phyloP scores from a whole-genome alignment of 2,888 invertebrate species.

The Drosophila cognata region DNA sequence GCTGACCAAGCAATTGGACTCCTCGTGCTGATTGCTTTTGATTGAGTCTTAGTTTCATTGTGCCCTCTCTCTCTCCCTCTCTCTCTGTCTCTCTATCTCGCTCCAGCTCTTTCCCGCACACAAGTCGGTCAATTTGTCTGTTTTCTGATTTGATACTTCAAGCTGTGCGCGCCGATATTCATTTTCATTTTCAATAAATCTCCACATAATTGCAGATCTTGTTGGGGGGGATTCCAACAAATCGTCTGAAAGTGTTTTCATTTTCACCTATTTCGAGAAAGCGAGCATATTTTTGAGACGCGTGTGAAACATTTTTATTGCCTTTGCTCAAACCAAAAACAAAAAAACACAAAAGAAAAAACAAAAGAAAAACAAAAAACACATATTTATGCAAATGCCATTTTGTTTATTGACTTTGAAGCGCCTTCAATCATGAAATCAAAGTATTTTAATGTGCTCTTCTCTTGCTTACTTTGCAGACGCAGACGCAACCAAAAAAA shows the following conservation, averaged over 20 bases:
- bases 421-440: slow-evolving; percentile 27
- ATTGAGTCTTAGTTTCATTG: slow-evolving; percentile 48
- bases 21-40: slow-evolving; percentile 50
- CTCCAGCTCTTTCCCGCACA: background rate
- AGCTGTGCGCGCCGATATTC: slow-evolving; percentile 42
- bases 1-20: slow-evolving; percentile 31
- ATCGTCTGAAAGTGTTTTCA: slow-evolving; percentile 45
- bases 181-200: slow-evolving; percentile 44
- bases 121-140: slow-evolving; percentile 17
- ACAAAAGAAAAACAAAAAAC: slow-evolving; percentile 1
- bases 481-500: slow-evolving; percentile 26
- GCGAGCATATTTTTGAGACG: slow-evolving; percentile 42
- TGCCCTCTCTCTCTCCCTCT: background rate
- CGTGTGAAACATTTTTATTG: slow-evolving; percentile 68
- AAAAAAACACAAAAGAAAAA: background rate
- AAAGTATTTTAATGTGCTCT: slow-evolving; percentile 43
- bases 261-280: slow-evolving; percentile 59
- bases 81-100: background rate
- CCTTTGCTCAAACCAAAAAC: slow-evolving; percentile 14
- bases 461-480: slow-evolving; percentile 43
- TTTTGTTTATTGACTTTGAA: slow-evolving; percentile 36
- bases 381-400: slow-evolving; percentile 48
- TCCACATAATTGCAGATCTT: slow-evolving; percentile 50
- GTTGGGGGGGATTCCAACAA: slow-evolving; percentile 24
- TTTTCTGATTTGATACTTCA: slow-evolving; percentile 29